phyloP scores from a whole-genome alignment of 1,140 invertebrate genomes.

The Pomacea maculata region DNA sequence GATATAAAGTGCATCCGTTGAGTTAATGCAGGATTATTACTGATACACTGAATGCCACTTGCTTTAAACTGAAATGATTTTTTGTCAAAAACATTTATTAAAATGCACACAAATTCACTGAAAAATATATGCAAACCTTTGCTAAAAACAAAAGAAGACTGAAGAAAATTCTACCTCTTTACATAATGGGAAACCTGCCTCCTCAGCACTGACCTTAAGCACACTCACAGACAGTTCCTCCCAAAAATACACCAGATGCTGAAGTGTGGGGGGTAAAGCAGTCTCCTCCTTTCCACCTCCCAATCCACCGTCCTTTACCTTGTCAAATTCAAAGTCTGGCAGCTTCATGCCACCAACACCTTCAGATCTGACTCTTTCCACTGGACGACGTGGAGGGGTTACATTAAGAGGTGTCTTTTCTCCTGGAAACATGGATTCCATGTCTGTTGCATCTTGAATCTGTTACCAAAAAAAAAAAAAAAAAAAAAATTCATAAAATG shows the following conservation, averaged over 20 bases:
- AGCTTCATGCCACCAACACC: conserved; percentile 34
- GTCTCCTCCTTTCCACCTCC: conserved; percentile 66
- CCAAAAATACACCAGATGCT: conserved; percentile 79
- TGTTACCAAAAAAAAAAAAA: neutral
- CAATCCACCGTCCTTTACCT: conserved; percentile 11
- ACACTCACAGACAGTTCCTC: conserved; percentile 79
- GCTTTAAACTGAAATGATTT: no score
- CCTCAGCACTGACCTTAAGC: conserved; percentile 64
- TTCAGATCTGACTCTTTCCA: conserved; percentile 55
- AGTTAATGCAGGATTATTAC: no score
- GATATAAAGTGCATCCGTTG: no score
- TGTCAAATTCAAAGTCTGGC: conserved; percentile 20
- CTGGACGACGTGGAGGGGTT: conserved; percentile 12
- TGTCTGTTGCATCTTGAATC: conserved; percentile 18
- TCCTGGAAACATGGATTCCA: conserved; percentile 26
- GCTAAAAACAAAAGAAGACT: no score
- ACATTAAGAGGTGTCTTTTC: conserved; percentile 21
- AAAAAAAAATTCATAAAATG: neutral
- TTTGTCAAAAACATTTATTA: no score
- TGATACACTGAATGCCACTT: no score
- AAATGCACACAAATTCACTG: no score
- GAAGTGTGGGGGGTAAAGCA: conserved; percentile 84
- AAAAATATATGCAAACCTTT: no score
- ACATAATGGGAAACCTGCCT: no score
- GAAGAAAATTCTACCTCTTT: no score